phyloP scores from a whole-genome alignment of 2,888 invertebrate species.

The Tenthredo distinguenda region DNA sequence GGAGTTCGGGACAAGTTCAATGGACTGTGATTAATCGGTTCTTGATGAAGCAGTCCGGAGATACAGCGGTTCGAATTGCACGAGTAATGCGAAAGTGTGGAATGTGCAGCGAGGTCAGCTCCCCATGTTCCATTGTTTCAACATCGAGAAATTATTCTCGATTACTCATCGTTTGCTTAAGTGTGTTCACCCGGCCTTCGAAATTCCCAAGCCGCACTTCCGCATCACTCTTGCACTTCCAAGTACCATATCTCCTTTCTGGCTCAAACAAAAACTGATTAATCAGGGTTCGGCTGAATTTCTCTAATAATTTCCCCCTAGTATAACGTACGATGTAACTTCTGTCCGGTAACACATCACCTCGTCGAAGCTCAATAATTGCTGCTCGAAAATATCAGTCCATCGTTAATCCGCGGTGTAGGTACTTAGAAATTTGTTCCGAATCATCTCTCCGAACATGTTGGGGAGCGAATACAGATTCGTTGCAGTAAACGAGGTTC shows the following conservation, averaged over 20 bases:
- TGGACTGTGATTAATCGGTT: neutral
- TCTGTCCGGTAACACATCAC: neutral
- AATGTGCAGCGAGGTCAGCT: neutral
- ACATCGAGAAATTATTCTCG: neutral
- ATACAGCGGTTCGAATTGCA: neutral
- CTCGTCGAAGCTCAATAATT: neutral
- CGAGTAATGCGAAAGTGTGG: neutral
- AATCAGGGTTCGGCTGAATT: too few species aligned
- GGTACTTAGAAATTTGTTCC: neutral
- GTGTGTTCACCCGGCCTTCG: neutral
- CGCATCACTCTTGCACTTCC: neutral
- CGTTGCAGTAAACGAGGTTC: neutral
- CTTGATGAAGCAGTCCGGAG: neutral
- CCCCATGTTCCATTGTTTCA: neutral
- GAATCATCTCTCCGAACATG: neutral
- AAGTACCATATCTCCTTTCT: neutral
- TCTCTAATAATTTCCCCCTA: neutral
- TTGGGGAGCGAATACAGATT: neutral
- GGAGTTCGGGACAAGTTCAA: neutral
- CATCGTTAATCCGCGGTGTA: neutral
- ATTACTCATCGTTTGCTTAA: constrained; percentile 10
- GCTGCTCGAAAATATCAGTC: neutral
- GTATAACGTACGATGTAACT: neutral
- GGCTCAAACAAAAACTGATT: neutral
- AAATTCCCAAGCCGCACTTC: neutral